Base-by-base conservation (phyloP, 2,113 vertebrate species). In the Alaudala cheleensis region DNA sequence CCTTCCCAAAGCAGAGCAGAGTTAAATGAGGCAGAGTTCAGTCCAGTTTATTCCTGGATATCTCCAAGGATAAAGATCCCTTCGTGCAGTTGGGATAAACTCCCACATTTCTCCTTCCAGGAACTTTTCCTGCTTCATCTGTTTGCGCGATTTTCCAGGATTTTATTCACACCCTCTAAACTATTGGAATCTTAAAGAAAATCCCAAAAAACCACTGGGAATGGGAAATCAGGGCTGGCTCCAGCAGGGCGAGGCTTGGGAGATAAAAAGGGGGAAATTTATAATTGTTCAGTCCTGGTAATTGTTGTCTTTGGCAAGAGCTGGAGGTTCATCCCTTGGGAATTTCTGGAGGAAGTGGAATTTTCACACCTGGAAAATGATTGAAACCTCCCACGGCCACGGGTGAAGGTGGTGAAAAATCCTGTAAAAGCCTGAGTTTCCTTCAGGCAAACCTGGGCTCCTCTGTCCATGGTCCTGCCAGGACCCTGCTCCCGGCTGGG, bases 361-460 rank as follows among this genome's bases (percentile, higher is more conserved):
- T 11, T 44, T 82, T 70, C 42, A 47, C 45, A 34, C 45, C 29
- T 50, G 58, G 56, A 80, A 70, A 74, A 60, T 34, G 10, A 12
- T 8, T 28, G 1, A 65, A 70, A 22, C 18, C 3, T 23, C 19
- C 14, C n/a, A 10, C 40, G n/a, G n/a, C 13, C 16, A 11, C 23
- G 8, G 22, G 9, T 19, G 44, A 19, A 16, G 16, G 14, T 24
- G 84, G 18, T 25, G n/a, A 31, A 28, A 91, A 64, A 65, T 15
- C 25, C 44, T 31, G n/a, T 3, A 33, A 24, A 39, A 54, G 3
- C 10, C 6, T 1, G 0, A 22, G 7, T 34, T 65, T 51, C 26
- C 47, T 37, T 17, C 67, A 37, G 67, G 47, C 1, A 51, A 64
- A 50, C 5, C 24, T 22, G 24, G 18, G 45, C 1, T 62, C 2